Conservation (phyloP, 2,113 vertebrate genomes). For the Coracopsis vasa region DNA sequence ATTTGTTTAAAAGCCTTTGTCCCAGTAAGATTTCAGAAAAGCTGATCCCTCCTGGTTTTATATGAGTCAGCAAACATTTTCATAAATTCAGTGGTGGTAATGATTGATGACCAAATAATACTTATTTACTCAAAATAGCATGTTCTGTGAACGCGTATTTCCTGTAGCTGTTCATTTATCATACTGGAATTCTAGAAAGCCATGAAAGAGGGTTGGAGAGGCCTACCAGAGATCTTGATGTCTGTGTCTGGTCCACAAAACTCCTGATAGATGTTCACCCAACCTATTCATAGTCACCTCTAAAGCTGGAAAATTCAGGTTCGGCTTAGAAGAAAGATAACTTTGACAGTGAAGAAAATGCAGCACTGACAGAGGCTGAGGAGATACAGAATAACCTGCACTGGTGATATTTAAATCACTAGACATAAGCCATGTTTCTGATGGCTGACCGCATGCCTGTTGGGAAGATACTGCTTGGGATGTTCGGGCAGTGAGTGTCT, state of each 20-base stretch:
- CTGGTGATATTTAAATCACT: background rate
- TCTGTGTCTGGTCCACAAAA: background rate
- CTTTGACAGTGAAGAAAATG: background rate
- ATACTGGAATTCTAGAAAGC: background rate
- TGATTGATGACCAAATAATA: background rate
- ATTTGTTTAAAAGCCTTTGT: background rate
- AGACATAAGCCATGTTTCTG: background rate
- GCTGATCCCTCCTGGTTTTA: background rate
- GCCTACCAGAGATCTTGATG: background rate
- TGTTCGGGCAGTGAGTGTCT: accelerated
- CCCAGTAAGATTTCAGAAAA: background rate
- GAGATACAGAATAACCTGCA: background rate
- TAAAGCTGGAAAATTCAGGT: background rate
- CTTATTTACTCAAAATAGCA: background rate
- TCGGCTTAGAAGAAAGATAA: background rate
- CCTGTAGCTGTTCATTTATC: background rate
- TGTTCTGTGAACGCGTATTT: background rate
- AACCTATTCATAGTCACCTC: background rate
- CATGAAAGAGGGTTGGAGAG: background rate
- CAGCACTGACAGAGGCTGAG: background rate
- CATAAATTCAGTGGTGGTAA: background rate
- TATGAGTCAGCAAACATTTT: background rate
- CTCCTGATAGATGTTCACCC: background rate
- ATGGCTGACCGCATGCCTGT: background rate
- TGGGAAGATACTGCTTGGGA: background rate